A percentile compares a stretch with the other conserved stretches of the same genome.
phyloP scores from a whole-genome alignment of 2,888 invertebrate genomes.

The Automeris io region DNA sequence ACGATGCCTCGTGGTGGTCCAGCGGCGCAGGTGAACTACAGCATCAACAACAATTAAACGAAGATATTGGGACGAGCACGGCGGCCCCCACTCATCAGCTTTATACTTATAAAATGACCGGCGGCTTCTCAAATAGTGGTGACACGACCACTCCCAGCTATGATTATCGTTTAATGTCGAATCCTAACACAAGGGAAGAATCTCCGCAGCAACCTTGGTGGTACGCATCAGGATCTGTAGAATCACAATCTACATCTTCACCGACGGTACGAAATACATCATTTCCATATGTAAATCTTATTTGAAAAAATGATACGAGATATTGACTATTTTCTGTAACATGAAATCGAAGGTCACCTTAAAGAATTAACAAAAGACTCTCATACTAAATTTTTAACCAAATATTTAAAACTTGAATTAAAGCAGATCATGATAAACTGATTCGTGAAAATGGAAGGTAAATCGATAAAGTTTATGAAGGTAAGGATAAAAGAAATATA shows the following conservation, averaged over 20 bases:
- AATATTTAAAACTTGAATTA: too few relatives aligned
- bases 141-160: constrained; percentile 82
- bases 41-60: constrained; percentile 70
- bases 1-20: constrained; percentile 76
- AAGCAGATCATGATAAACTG: too few relatives aligned
- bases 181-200: constrained; percentile 70
- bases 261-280: constrained; percentile 53
- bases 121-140: constrained; percentile 85
- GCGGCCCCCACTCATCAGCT: constrained; percentile 81
- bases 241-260: constrained; percentile 66
- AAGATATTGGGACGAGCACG: constrained; percentile 65
- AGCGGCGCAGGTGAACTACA: constrained; percentile 68
- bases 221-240: constrained; percentile 83
- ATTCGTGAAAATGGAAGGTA: too few relatives aligned
- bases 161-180: constrained; percentile 84
- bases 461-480: too few relatives aligned
- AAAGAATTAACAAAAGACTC: too few relatives aligned
- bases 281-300: constrained; percentile 11
- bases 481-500: too few relatives aligned
- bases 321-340: neutral
- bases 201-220: constrained; percentile 80
- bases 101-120: constrained; percentile 91
- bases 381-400: too few relatives aligned
- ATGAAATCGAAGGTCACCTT: too few relatives aligned
- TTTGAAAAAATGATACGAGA: neutral